These are phyloP conservation scores for Gila robusta DNA, from an alignment of 2,797 vertebrate species.

Conservation along the genomic window DNA sequence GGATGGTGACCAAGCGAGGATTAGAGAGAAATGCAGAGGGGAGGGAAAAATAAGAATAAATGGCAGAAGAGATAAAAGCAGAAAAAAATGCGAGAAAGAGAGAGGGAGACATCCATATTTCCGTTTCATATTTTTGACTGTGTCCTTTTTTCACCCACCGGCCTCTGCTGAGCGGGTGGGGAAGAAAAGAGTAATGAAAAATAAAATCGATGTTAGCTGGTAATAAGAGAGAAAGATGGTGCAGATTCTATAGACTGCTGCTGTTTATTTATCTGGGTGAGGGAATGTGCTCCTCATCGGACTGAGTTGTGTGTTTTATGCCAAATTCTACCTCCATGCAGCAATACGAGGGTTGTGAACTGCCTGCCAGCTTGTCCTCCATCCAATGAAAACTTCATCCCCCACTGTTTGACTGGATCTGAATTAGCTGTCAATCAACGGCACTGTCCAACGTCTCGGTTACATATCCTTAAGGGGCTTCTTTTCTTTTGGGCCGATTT, in stretches of 20 bases:
- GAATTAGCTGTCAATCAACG: constrained; percentile 43
- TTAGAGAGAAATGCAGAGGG: constrained; percentile 33
- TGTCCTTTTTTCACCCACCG: constrained; percentile 45
- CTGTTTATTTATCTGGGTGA: constrained; percentile 44
- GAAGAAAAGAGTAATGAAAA: constrained; percentile 47
- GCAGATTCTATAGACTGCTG: constrained; percentile 33
- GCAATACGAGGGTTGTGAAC: constrained; percentile 8
- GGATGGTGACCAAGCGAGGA: constrained; percentile 30
- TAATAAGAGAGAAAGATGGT: constrained; percentile 45
- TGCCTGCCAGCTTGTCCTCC: constrained; percentile 38
- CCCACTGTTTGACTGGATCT: constrained; percentile 42
- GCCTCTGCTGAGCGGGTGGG: not conserved
- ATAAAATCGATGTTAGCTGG: constrained; percentile 48
- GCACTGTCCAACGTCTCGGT: not conserved
- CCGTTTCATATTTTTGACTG: constrained; percentile 27
- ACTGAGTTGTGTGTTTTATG: not conserved
- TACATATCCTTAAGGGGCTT: not conserved
- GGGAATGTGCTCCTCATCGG: constrained; percentile 1
- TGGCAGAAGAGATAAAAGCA: constrained; percentile 33
- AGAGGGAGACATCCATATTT: constrained; percentile 22
- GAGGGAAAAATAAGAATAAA: constrained; percentile 24
- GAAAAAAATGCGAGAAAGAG: not conserved
- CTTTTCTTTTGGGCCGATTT: not conserved
- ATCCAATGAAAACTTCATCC: constrained; percentile 46
- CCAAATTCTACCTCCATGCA: constrained; percentile 25